Conservation (phyloP, 1,140 invertebrate species). For the Atopsyche davidsoni region DNA sequence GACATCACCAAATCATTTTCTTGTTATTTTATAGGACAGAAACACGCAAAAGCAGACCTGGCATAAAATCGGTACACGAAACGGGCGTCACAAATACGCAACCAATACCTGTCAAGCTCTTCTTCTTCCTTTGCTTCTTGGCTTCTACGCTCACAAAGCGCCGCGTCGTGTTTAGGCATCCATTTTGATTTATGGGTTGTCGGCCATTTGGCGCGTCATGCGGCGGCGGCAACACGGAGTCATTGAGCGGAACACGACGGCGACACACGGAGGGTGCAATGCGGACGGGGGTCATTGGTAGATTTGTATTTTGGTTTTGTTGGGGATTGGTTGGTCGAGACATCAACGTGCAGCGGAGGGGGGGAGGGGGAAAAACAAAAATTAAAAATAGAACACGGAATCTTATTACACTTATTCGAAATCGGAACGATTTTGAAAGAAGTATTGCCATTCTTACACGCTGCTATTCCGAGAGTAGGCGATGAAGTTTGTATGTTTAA, state of each 20-base stretch:
- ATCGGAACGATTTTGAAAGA: background rate
- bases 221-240: conserved; percentile 14
- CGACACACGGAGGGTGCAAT: conserved; percentile 14
- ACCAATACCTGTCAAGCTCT: conserved; percentile 76
- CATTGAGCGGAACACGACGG: conserved; percentile 13
- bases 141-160: conserved; percentile 60
- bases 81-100: too few relatives aligned
- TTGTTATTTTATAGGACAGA: too few relatives aligned
- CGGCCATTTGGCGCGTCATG: conserved; percentile 20
- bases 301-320: conserved; percentile 9
- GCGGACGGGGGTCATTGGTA: conserved; percentile 7
- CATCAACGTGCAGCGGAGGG: conserved; percentile 26
- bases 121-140: conserved; percentile 87
- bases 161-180: background rate
- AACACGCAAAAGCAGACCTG: too few relatives aligned
- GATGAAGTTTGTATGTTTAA: too few relatives aligned
- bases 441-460: background rate
- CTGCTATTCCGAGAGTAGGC: too few relatives aligned
- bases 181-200: conserved; percentile 1
- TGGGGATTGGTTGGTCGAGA: conserved; percentile 18
- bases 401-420: background rate
- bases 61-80: conserved; percentile 27
- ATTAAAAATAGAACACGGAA: conserved; percentile 22
- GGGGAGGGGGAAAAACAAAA: conserved; percentile 18
- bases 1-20: too few relatives aligned